Evolutionary conservation across 2,888 invertebrate genomes (phyloP).

Genomic region (Drosophila conformis): DNA sequence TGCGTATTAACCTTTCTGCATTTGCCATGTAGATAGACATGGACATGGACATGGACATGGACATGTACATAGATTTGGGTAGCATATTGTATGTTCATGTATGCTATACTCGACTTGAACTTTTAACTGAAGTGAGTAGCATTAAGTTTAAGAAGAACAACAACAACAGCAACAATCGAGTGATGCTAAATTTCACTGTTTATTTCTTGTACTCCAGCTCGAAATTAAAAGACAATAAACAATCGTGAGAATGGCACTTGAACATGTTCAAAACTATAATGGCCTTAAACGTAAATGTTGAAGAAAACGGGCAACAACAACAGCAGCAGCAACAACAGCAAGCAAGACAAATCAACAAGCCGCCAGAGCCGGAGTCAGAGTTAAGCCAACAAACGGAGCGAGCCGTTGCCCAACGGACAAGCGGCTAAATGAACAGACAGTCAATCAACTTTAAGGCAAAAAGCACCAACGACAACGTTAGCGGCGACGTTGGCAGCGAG

Average conservation of each 20-base stretch:
- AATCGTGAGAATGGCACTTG: constrained; percentile 81
- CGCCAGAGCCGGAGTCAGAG: constrained; percentile 34
- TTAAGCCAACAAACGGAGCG: constrained; percentile 68
- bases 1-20: constrained; percentile 66
- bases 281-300: constrained; percentile 75
- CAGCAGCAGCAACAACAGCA: constrained; percentile 24
- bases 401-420: constrained; percentile 58
- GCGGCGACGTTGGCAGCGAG: constrained; percentile 20
- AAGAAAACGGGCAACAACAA: constrained; percentile 42
- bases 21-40: constrained; percentile 19
- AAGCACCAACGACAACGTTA: constrained; percentile 55
- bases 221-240: constrained; percentile 81
- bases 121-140: constrained; percentile 60
- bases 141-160: constrained; percentile 63
- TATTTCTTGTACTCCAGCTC: constrained; percentile 72
- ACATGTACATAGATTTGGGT: constrained; percentile 11
- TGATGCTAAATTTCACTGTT: constrained; percentile 77
- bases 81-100: not conserved
- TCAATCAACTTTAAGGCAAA: constrained; percentile 77
- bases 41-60: not conserved
- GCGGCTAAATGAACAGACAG: constrained; percentile 78
- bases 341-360: constrained; percentile 60
- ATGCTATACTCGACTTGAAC: constrained; percentile 42
- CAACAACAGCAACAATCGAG: constrained; percentile 57
- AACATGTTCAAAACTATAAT: constrained; percentile 76